Conservation (phyloP, 2,888 invertebrate species). For the Cephus pulcher region DNA sequence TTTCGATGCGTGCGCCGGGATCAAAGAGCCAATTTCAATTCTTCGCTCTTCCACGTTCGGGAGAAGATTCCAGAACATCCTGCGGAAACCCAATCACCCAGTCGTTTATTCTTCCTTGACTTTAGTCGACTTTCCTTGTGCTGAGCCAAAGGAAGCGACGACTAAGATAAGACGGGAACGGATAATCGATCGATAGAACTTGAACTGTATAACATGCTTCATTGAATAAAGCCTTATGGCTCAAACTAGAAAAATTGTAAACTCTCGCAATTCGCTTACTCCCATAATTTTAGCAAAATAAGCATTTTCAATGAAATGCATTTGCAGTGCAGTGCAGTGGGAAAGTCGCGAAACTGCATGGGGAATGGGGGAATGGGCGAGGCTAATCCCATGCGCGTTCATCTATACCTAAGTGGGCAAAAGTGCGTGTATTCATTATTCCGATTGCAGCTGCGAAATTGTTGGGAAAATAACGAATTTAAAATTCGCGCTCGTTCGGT, state of each 20-base stretch:
- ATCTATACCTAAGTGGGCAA: too few relatives aligned
- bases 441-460: too few relatives aligned
- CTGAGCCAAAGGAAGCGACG: not conserved
- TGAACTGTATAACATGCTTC: not conserved
- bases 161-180: not conserved
- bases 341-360: slow-evolving; percentile 30
- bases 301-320: slow-evolving; percentile 28
- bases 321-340: slow-evolving; percentile 28
- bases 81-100: not conserved
- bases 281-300: not conserved
- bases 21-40: not conserved
- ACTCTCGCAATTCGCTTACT: not conserved
- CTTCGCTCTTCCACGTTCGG: not conserved
- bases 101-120: not conserved
- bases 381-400: too few relatives aligned
- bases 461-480: too few relatives aligned
- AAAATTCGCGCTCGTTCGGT: not conserved
- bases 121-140: too few relatives aligned
- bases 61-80: not conserved
- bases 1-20: not conserved
- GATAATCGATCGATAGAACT: not conserved
- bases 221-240: too few relatives aligned
- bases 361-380: too few relatives aligned
- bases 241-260: too few relatives aligned
- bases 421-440: too few relatives aligned